Base-by-base conservation (phyloP, 2,797 vertebrate genomes). In the Spinus olivaceus region DNA sequence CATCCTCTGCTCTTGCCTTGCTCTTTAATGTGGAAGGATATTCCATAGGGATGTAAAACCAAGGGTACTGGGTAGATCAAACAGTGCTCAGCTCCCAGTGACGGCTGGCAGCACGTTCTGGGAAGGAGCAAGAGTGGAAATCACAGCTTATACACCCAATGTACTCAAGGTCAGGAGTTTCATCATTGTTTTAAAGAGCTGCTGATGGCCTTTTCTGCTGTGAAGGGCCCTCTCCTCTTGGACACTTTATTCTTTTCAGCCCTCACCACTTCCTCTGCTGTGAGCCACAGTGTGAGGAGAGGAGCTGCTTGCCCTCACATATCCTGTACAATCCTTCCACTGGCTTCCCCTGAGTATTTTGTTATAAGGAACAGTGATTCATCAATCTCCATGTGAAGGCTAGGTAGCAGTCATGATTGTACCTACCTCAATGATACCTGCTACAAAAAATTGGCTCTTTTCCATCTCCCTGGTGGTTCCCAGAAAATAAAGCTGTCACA, bases 401-500 rank as follows among this genome's bases (percentile, higher is more conserved):
- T 78, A 20, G 0, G 0, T 32, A 71, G 32, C 42, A 79, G 47
- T 47, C 2, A 0, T 88, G 79, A 74, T 54, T n/a, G 3, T 17
- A 64, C 2, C 1, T 25, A 77, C n/a, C 79, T 67, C 57, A 44
- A 0, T 25, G 72, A 49, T 66, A 61, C 50, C 42, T 65, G 2
- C 0, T 41, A 86, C 0, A 0, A 56, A 86, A 79, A 24, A 80
- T 60, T 51, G 39, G 67, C 24, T 72, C 51, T 77, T 66, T 51
- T 81, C 78, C 21, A 7, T 85, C 50, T 81, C 74, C 74, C 56
- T 33, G 16, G 66, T 35, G 54, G 70, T 57, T 88, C 74, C 46
- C 47, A 64, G 71, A 90, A 95, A 92, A 94, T 71, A 90, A 82
- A 91, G 76, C 67, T 92, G 60, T 86, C 44, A 12, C 42, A 22